These are phyloP conservation scores for Peromyscus melanophrys DNA, from an alignment of 2,797 vertebrate genomes.

Conservation along the genomic window DNA sequence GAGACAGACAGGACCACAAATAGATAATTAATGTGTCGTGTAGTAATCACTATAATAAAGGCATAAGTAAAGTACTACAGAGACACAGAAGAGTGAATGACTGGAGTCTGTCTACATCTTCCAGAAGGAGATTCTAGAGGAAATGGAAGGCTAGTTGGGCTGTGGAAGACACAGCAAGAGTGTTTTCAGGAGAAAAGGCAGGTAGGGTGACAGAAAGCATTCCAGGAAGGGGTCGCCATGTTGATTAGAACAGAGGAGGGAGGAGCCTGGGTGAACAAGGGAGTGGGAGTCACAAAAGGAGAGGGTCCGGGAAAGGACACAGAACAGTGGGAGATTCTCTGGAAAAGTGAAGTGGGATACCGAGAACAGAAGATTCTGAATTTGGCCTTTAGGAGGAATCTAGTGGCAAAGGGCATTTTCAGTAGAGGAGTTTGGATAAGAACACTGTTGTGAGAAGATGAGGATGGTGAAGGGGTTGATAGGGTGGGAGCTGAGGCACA, in stretches of 20 bases:
- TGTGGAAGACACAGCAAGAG: not conserved
- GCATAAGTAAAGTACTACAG: not conserved
- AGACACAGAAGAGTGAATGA: constrained; percentile 11
- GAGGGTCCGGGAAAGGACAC: not conserved
- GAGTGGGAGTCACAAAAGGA: not conserved
- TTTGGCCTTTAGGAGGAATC: constrained; percentile 24
- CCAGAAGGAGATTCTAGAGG: not conserved
- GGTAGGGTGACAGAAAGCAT: not conserved
- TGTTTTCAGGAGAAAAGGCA: not conserved
- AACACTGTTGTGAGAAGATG: not conserved
- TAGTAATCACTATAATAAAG: not conserved
- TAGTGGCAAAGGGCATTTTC: constrained; percentile 39
- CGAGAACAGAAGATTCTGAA: not conserved
- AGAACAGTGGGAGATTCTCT: not conserved
- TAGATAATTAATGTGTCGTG: constrained; percentile 48
- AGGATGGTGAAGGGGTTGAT: not conserved
- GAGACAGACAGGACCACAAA: constrained; percentile 28
- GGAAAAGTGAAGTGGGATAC: not conserved
- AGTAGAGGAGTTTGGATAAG: not conserved
- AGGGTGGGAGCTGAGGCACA: not conserved
- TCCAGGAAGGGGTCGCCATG: not conserved
- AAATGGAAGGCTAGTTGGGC: not conserved
- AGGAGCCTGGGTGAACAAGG: not conserved
- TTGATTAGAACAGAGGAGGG: not conserved
- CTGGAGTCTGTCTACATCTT: not conserved